These are phyloP conservation scores for Poecilobothrus nobilitatus DNA, from an alignment of 2,888 invertebrate species.

Conservation along the genomic window DNA sequence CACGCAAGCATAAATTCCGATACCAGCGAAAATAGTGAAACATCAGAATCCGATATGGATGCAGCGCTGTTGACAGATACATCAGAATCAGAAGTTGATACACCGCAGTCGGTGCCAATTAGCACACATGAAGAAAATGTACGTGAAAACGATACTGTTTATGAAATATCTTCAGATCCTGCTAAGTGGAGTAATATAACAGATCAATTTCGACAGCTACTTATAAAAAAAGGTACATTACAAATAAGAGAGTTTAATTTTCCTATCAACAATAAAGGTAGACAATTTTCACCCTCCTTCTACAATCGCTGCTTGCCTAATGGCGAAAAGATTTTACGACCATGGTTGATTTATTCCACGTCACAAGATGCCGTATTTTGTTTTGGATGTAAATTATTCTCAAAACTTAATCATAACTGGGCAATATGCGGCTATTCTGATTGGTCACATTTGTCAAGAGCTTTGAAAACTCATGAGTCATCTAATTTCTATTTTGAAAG, in stretches of 20 bases:
- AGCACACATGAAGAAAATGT: constrained; percentile 8
- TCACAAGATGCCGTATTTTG: constrained; percentile 9
- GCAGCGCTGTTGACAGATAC: constrained; percentile 8
- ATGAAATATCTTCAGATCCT: constrained; percentile 11
- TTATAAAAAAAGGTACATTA: constrained; percentile 10
- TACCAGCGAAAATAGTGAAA: constrained; percentile 10
- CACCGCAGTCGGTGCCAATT: constrained; percentile 8
- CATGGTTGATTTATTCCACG: constrained; percentile 1
- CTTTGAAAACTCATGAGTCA: not conserved
- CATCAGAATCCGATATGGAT: constrained; percentile 7
- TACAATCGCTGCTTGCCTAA: constrained; percentile 11
- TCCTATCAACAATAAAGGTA: constrained; percentile 11
- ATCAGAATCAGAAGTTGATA: constrained; percentile 9
- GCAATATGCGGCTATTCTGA: constrained; percentile 8
- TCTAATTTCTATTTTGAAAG: not conserved
- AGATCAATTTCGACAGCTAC: constrained; percentile 10
- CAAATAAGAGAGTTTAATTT: constrained; percentile 10
- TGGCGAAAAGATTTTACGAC: constrained; percentile 8
- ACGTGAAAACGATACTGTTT: constrained; percentile 9
- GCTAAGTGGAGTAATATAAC: constrained; percentile 8
- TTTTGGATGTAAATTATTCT: constrained; percentile 10
- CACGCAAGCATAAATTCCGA: constrained; percentile 10
- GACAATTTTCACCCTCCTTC: constrained; percentile 8
- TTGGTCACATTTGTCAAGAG: constrained; percentile 3
- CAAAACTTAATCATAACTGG: not conserved